Percentiles rank a stretch among this genome's conserved stretches.
Evolutionary conservation across 2,113 vertebrate genomes (phyloP).

Genomic region (Tiliqua scincoides): DNA sequence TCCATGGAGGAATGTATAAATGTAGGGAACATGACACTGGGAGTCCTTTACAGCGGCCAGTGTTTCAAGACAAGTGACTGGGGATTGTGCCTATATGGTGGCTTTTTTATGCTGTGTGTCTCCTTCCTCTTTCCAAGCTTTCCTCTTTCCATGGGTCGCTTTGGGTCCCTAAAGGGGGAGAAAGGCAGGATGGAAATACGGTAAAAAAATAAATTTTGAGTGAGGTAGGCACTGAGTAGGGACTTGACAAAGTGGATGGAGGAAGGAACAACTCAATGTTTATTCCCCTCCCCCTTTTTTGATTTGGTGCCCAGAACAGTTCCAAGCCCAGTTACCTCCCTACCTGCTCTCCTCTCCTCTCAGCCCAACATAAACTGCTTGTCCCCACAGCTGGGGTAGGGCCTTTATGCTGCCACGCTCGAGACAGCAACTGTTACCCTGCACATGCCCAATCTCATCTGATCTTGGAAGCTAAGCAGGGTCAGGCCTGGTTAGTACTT

Average conservation of each 20-base stretch:
- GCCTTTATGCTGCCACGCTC: neutral
- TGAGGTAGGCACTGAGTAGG: neutral
- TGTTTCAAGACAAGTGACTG: neutral
- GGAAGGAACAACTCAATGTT: neutral
- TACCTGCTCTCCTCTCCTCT: neutral
- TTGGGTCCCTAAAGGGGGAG: too few relatives aligned
- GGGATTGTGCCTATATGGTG: neutral
- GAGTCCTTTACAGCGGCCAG: neutral
- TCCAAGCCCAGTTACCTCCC: neutral
- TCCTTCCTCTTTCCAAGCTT: neutral
- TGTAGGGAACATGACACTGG: neutral
- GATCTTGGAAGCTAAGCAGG: too few relatives aligned
- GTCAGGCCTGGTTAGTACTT: too few relatives aligned
- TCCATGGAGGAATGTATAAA: too few relatives aligned
- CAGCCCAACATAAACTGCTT: neutral
- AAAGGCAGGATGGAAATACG: too few relatives aligned
- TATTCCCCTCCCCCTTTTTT: neutral
- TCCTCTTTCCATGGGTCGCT: too few relatives aligned
- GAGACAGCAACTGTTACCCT: neutral
- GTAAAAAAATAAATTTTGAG: too few relatives aligned
- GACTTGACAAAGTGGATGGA: neutral
- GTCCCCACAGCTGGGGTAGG: neutral
- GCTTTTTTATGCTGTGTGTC: neutral
- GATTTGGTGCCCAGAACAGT: neutral
- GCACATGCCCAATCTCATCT: neutral